Conservation (phyloP, 2,888 invertebrate species). For the Chloroclystis v-ata region DNA sequence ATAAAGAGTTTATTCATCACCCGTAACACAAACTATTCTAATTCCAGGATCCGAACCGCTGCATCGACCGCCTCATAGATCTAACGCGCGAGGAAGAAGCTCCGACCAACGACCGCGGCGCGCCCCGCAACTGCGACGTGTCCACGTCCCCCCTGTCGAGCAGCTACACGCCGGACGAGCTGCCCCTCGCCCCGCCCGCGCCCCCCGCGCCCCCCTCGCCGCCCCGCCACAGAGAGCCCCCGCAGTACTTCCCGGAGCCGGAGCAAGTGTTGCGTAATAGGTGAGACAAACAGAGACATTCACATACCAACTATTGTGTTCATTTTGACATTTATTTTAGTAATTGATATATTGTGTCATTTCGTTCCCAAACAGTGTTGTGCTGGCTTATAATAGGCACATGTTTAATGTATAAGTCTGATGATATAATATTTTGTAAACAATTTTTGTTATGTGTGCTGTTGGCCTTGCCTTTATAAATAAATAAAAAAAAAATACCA, state of each 20-base stretch:
- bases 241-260: slow-evolving; percentile 15
- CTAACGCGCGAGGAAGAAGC: slow-evolving; percentile 50
- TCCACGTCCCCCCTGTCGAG: slow-evolving; percentile 29
- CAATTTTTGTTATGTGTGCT: no score
- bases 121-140: slow-evolving; percentile 21
- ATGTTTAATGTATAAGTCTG: no score
- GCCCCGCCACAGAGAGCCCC: slow-evolving; percentile 24
- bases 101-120: slow-evolving; percentile 29
- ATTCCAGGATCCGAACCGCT: slow-evolving; percentile 46
- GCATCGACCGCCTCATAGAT: slow-evolving; percentile 64
- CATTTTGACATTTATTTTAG: no score
- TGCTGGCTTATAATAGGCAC: no score
- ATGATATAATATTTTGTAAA: no score
- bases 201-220: slow-evolving; percentile 21
- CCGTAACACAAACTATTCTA: not conserved
- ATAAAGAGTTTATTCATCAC: no score
- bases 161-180: slow-evolving; percentile 19
- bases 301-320: no score
- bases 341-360: no score
- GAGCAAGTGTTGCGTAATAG: slow-evolving; percentile 37
- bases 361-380: no score
- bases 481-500: no score
- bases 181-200: slow-evolving; percentile 21
- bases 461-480: no score
- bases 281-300: slow-evolving; percentile 33